Evolutionary conservation across 2,113 vertebrate species (phyloP).

Genomic region (Gorsachius goisagi): DNA sequence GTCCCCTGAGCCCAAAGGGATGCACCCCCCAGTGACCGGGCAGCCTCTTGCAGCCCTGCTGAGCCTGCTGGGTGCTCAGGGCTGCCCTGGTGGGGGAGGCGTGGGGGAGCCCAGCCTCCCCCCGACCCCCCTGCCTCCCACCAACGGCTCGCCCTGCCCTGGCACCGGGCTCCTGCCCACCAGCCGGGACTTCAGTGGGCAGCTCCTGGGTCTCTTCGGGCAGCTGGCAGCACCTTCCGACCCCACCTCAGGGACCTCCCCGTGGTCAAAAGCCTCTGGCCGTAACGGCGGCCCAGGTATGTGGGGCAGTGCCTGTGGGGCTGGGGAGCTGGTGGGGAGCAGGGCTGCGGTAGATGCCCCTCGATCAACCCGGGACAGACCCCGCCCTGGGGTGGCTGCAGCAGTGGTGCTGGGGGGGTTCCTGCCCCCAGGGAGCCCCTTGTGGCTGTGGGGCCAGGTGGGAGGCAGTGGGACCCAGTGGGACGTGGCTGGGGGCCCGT

Average conservation of each 20-base stretch:
- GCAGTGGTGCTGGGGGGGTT: not conserved
- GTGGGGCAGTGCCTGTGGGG: not conserved
- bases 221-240: conserved; percentile 52
- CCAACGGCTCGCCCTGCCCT: not conserved
- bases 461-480: not conserved
- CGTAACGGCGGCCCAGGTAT: not conserved
- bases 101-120: not conserved
- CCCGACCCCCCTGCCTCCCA: not conserved
- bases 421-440: not conserved
- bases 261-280: conserved; percentile 48
- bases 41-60: conserved; percentile 9
- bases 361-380: not conserved
- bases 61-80: not conserved
- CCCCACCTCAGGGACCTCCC: conserved; percentile 65
- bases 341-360: not conserved
- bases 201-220: conserved; percentile 48
- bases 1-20: not conserved
- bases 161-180: conserved; percentile 17
- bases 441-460: not conserved
- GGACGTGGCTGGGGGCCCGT: not conserved
- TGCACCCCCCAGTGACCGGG: not conserved
- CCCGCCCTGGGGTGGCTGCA: not conserved
- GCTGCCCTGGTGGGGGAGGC: not conserved
- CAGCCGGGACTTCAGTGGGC: conserved; percentile 19
- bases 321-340: not conserved